Percentiles rank a stretch among this genome's conserved stretches.
phyloP scores from a whole-genome alignment of 2,888 invertebrate genomes.

The Pegoplata infirma region DNA sequence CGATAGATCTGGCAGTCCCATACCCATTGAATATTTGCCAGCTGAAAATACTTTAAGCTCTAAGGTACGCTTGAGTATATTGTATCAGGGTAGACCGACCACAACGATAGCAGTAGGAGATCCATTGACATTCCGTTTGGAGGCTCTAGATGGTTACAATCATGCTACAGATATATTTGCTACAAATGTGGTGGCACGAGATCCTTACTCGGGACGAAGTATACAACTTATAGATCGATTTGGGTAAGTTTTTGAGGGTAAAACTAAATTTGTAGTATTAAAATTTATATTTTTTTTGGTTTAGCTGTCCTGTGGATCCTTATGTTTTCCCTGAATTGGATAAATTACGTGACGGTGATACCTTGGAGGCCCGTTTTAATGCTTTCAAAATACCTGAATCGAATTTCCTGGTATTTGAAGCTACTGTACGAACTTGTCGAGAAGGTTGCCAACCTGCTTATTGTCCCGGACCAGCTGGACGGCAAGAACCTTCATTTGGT shows the following conservation, averaged over 20 bases:
- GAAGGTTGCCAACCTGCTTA: slow-evolving; percentile 95
- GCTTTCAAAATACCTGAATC: slow-evolving; percentile 97
- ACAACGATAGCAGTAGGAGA: slow-evolving; percentile 96
- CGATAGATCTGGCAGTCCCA: slow-evolving; percentile 92
- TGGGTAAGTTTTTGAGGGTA: slow-evolving; percentile 82
- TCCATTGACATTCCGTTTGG: slow-evolving; percentile 91
- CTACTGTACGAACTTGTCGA: slow-evolving; percentile 91
- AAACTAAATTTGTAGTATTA: too few species aligned
- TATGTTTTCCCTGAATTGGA: slow-evolving; percentile 95
- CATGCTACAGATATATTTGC: slow-evolving; percentile 94
- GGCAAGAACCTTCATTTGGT: slow-evolving; percentile 90
- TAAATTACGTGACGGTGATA: slow-evolving; percentile 90
- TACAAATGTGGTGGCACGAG: slow-evolving; percentile 93
- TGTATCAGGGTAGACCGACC: slow-evolving; percentile 94
- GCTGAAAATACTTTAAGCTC: slow-evolving; percentile 94
- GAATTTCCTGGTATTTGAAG: slow-evolving; percentile 95
- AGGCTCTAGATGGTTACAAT: slow-evolving; percentile 93
- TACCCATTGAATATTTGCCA: slow-evolving; percentile 94
- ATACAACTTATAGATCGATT: slow-evolving; percentile 93
- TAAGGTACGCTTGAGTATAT: slow-evolving; percentile 88
- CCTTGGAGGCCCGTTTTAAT: slow-evolving; percentile 93
- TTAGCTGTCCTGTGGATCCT: slow-evolving; percentile 92
- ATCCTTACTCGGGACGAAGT: slow-evolving; percentile 93
- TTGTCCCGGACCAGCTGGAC: slow-evolving; percentile 88
- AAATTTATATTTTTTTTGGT: neutral